phyloP scores from a whole-genome alignment of 2,797 vertebrate genomes.

The Diglossa cyanea region DNA sequence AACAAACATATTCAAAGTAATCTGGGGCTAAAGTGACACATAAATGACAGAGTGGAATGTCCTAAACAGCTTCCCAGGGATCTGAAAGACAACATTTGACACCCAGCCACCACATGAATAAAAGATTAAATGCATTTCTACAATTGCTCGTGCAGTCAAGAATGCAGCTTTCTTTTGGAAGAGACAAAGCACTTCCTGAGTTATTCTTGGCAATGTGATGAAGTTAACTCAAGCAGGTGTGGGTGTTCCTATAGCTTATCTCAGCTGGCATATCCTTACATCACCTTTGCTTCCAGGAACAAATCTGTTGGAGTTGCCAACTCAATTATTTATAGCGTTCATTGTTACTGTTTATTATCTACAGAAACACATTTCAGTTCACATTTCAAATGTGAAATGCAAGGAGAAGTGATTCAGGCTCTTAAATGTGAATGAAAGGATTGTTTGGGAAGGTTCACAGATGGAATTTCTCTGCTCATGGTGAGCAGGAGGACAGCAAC shows the following conservation, averaged over 20 bases:
- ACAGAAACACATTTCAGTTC: constrained; percentile 3
- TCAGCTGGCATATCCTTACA: not conserved
- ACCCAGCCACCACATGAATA: not conserved
- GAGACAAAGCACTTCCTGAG: not conserved
- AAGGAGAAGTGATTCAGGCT: not conserved
- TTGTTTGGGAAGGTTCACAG: not conserved
- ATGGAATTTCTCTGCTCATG: not conserved
- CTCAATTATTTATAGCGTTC: not conserved
- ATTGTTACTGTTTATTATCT: constrained; percentile 19
- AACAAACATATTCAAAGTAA: not conserved
- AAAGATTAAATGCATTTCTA: not conserved
- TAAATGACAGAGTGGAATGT: not conserved
- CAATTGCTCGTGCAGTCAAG: not conserved
- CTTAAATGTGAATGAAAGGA: not conserved
- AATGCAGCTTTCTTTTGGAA: not conserved
- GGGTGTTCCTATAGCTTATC: not conserved
- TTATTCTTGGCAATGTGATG: not conserved
- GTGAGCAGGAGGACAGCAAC: not conserved
- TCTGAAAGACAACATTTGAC: not conserved
- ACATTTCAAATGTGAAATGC: constrained; percentile 3
- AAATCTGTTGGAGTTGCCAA: not conserved
- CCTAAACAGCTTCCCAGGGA: not conserved
- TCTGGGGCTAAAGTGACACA: not conserved
- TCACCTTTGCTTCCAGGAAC: not conserved
- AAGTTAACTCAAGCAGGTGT: not conserved